Evolutionary conservation across 1,140 invertebrate genomes (phyloP), one percentile per base, ranked within the genome.

Genomic region (Grapholita molesta): DNA sequence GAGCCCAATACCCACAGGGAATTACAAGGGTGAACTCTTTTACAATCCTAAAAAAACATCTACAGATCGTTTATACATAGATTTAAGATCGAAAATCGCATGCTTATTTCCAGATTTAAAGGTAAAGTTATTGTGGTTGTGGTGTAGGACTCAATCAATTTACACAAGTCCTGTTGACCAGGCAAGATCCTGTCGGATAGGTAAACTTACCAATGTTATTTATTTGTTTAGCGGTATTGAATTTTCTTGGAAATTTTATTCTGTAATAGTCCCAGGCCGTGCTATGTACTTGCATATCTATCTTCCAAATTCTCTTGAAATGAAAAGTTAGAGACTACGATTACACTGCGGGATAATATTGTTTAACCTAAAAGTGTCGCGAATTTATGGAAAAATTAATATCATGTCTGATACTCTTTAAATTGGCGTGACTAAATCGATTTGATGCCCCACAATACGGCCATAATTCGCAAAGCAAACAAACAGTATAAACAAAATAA

Each of bases 141-240:
- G 75, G 70, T 21, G 42, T 21, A 74, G 76, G 76, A 83, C 78
- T 84, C 81, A 83, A 86, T 89, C 85, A 85, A 85, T 87, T 84
- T 81, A 83, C 83, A 30, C 55, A 80, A 83, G 85, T 83, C 78
- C 70, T 89, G 82, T 87, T 89, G 85, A 82, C 78, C 83, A 80
- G 75, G 70, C 73, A 77, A 85, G 86, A 74, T 76, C 76, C 81
- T 72, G 68, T 77, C 73, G 75, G 68, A 55, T 71, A 35, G 66
- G 61, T 61, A 61, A 61, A 61, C 55, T 61, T 11, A 12, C 75
- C 72, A 61, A 68, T 48, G 33, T 72, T 81, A 76, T 48, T 48
- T 48, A 76, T 48, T 48, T 48, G 42, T 48, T 9, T 48, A 48
- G 18, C 18, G 18, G 42, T 48, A 48, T 48, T 21, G 42, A 48